phyloP scores from a whole-genome alignment of 1,140 invertebrate genomes.

The Yoshiicerus persimilis region DNA sequence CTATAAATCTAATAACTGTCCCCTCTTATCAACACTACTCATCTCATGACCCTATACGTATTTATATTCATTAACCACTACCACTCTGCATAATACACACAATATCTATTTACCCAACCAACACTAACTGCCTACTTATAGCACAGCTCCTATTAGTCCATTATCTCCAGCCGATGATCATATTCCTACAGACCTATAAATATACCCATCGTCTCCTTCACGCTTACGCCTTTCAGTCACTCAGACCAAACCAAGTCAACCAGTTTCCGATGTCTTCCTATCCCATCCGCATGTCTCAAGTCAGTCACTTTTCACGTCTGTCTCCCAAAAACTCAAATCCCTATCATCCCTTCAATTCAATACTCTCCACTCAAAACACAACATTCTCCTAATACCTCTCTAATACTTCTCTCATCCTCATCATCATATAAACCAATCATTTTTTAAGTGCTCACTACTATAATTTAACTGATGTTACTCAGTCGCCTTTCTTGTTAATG shows the following conservation, averaged over 20 bases:
- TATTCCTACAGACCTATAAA: background rate
- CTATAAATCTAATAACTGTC: constrained; percentile 49
- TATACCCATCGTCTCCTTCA: constrained; percentile 40
- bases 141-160: background rate
- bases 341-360: constrained; percentile 5
- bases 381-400: too few species aligned
- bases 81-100: background rate
- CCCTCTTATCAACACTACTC: constrained; percentile 45
- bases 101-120: background rate
- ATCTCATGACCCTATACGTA: constrained; percentile 46
- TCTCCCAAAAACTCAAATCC: background rate
- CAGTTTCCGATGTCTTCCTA: background rate
- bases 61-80: constrained; percentile 43
- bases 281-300: background rate
- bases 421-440: background rate
- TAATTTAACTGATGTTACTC: background rate
- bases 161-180: background rate
- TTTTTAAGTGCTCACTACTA: background rate
- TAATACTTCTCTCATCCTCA: background rate
- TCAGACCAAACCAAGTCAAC: background rate
- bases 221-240: constrained; percentile 28
- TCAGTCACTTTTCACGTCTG: background rate
- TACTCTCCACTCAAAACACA: background rate
- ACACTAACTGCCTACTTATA: background rate
- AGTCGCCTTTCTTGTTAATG: background rate